Conservation (phyloP, 2,113 vertebrate genomes). For the Spea multiplicata region DNA sequence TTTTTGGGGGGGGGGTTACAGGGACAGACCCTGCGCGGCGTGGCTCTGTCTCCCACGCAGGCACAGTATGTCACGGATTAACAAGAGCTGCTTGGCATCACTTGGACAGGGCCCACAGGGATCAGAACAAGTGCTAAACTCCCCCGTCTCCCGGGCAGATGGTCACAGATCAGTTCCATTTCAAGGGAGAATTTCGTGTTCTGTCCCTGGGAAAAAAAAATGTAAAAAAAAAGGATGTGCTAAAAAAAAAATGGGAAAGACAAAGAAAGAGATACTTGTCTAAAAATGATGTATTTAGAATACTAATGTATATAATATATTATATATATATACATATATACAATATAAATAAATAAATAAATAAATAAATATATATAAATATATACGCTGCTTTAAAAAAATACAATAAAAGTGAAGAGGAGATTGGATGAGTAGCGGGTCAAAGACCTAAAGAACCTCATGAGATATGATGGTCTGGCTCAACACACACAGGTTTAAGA, state of each 20-base stretch:
- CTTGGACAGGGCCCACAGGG: constrained; percentile 47
- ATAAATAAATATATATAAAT: too few species aligned
- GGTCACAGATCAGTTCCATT: constrained; percentile 41
- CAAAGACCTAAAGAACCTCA: too few species aligned
- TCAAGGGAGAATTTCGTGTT: constrained; percentile 40
- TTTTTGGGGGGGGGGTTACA: neutral
- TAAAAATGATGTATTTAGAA: too few species aligned
- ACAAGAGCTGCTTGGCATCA: constrained; percentile 49
- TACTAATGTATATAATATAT: neutral
- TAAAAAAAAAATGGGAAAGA: neutral
- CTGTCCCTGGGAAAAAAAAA: constrained; percentile 31
- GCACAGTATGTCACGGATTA: constrained; percentile 29
- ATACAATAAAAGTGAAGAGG: too few species aligned
- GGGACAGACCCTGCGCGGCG: neutral
- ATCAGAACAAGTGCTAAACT: constrained; percentile 53
- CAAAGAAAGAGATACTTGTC: neutral
- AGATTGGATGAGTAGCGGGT: too few species aligned
- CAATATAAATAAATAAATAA: too few species aligned
- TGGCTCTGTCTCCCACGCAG: constrained; percentile 31
- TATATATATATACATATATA: too few species aligned
- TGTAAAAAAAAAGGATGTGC: neutral
- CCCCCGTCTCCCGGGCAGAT: constrained; percentile 46
- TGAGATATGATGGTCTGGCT: too few species aligned
- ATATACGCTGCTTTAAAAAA: too few species aligned
- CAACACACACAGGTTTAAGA: too few species aligned